These are phyloP conservation scores for Drosophila differens DNA, from an alignment of 2,888 invertebrate species.

Conservation along the genomic window DNA sequence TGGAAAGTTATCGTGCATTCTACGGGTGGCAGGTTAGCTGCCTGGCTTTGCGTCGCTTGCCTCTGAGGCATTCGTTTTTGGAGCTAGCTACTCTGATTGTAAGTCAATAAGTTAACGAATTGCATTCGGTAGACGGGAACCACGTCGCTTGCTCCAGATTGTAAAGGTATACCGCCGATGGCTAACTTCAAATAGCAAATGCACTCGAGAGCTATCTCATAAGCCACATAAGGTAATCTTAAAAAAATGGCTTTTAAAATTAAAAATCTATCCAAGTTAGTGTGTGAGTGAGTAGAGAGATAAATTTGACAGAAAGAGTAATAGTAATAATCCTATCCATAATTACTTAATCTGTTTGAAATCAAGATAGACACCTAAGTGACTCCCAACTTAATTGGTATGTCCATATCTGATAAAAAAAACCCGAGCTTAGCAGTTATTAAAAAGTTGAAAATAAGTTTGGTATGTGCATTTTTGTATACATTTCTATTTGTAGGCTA, in stretches of 20 bases:
- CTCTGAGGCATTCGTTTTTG: conserved; percentile 51
- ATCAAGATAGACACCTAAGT: too few species aligned
- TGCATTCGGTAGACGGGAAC: conserved; percentile 31
- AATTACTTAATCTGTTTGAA: neutral
- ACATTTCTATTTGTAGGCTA: neutral
- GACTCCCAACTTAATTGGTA: too few species aligned
- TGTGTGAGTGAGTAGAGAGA: neutral
- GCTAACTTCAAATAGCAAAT: conserved; percentile 25
- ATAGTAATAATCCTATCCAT: neutral
- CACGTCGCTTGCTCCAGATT: neutral
- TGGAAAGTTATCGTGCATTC: conserved; percentile 54
- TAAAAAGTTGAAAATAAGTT: neutral
- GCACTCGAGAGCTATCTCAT: neutral
- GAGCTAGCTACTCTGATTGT: conserved; percentile 49
- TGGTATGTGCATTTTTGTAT: neutral
- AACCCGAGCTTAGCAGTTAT: neutral
- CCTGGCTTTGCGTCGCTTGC: conserved; percentile 4
- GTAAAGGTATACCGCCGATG: neutral
- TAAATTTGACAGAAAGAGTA: neutral
- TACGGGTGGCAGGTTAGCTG: conserved; percentile 15
- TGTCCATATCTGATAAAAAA: too few species aligned
- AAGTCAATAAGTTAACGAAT: conserved; percentile 75
- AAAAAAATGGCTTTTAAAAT: neutral
- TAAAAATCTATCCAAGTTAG: neutral
- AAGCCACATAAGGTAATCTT: neutral